A percentile compares a stretch with the other conserved stretches of the same genome.
Conservation (phyloP, 2,797 vertebrate genomes). For the Galagoides demidoff region DNA sequence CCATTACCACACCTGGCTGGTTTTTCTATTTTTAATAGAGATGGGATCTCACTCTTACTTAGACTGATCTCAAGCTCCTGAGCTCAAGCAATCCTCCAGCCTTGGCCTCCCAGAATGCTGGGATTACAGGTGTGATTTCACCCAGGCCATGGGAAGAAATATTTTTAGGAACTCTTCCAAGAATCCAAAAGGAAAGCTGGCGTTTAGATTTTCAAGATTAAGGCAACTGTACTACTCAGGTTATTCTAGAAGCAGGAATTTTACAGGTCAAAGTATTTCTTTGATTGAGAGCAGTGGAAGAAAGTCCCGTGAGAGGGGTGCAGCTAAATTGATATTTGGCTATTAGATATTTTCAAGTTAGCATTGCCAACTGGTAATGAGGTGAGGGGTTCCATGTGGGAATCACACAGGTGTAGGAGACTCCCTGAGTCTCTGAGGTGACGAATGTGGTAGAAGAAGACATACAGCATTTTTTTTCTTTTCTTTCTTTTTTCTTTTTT, state of each 20-base stretch:
- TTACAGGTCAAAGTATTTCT: background rate
- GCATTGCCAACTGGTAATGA: no score
- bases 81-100: no score
- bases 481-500: background rate
- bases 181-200: background rate
- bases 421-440: background rate
- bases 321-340: no score
- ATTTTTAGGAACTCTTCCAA: background rate
- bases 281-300: background rate
- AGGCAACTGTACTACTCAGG: background rate
- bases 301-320: no score
- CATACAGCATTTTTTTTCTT: background rate
- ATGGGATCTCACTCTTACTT: no score
- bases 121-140: no score
- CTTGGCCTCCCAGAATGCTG: no score
- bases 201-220: background rate
- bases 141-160: background rate
- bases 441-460: background rate
- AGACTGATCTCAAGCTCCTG: no score
- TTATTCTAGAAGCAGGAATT: background rate
- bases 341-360: no score
- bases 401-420: background rate
- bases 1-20: no score
- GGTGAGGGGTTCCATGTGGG: background rate
- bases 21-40: no score